phyloP scores from a whole-genome alignment of 2,797 vertebrate genomes.

The Onychomys leucogaster region DNA sequence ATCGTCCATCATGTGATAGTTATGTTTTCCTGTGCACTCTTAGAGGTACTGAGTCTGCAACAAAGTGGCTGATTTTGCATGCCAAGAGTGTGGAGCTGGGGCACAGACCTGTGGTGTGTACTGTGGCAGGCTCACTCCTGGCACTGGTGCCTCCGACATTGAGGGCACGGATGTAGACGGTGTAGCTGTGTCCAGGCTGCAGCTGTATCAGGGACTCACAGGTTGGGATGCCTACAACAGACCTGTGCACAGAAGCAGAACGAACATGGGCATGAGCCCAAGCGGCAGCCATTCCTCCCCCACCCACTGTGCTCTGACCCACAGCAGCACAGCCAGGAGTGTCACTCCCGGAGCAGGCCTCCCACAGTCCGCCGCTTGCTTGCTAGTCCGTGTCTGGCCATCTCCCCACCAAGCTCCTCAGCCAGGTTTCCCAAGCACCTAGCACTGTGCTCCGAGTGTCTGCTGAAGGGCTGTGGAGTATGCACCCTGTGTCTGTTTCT shows the following conservation, averaged over 20 bases:
- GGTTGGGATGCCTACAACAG: slow-evolving; percentile 94
- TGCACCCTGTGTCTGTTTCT: too few relatives aligned
- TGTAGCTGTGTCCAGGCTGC: slow-evolving; percentile 89
- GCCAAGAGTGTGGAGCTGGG: fast-evolving
- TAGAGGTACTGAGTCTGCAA: not conserved
- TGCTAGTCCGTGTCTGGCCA: not conserved
- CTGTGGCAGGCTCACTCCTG: slow-evolving; percentile 88
- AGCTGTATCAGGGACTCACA: slow-evolving; percentile 95
- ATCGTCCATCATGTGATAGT: not conserved
- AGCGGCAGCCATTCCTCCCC: not conserved
- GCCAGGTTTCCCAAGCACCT: not conserved
- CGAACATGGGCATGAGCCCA: fast-evolving
- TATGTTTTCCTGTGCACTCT: not conserved
- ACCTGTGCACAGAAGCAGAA: slow-evolving; percentile 85
- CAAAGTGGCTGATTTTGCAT: not conserved
- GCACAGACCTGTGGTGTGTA: slow-evolving; percentile 92
- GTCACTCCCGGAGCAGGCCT: not conserved
- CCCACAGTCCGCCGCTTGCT: not conserved
- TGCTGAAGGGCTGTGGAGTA: fast-evolving
- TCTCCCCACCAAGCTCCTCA: not conserved
- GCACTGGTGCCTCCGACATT: slow-evolving; percentile 93
- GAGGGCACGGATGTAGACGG: slow-evolving; percentile 92
- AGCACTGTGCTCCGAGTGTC: fast-evolving
- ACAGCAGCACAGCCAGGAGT: not conserved
- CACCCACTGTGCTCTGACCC: not conserved